Conservation (phyloP, 2,113 vertebrate genomes). For the Lophius piscatorius region DNA sequence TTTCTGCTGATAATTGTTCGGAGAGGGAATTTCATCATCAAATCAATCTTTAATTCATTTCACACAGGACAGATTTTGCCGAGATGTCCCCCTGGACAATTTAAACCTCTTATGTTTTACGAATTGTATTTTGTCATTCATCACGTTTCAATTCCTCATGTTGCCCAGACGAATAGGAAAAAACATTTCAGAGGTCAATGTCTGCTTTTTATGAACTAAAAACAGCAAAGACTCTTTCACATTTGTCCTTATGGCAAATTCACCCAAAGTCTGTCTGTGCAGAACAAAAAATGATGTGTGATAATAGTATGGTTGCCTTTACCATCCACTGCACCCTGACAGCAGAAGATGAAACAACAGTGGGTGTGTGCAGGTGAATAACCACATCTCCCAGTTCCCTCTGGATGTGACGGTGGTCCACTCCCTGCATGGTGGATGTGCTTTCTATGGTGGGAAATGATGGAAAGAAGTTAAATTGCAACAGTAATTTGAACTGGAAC, state of each 20-base stretch:
- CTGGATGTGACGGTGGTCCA: slow-evolving; percentile 97
- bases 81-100: slow-evolving; percentile 12
- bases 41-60: slow-evolving; percentile 5
- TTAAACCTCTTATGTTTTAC: slow-evolving; percentile 16
- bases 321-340: slow-evolving; percentile 98
- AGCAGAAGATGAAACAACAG: slow-evolving; percentile 92
- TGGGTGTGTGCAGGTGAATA: slow-evolving; percentile 92
- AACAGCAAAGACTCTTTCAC: no score
- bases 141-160: slow-evolving; percentile 3
- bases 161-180: neutral
- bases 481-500: neutral
- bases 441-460: slow-evolving; percentile 73
- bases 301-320: no score
- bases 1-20: neutral
- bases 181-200: slow-evolving; percentile 14
- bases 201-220: no score
- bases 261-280: no score
- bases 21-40: slow-evolving; percentile 9
- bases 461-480: neutral
- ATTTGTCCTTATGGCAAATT: slow-evolving; percentile 14
- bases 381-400: slow-evolving; percentile 93
- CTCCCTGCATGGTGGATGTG: slow-evolving; percentile 91
- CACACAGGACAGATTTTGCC: neutral
- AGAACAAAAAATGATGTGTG: no score
- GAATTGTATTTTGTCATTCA: slow-evolving; percentile 10